Evolutionary conservation across 2,113 vertebrate genomes (phyloP).

Genomic region (Eulacestoma nigropectus): DNA sequence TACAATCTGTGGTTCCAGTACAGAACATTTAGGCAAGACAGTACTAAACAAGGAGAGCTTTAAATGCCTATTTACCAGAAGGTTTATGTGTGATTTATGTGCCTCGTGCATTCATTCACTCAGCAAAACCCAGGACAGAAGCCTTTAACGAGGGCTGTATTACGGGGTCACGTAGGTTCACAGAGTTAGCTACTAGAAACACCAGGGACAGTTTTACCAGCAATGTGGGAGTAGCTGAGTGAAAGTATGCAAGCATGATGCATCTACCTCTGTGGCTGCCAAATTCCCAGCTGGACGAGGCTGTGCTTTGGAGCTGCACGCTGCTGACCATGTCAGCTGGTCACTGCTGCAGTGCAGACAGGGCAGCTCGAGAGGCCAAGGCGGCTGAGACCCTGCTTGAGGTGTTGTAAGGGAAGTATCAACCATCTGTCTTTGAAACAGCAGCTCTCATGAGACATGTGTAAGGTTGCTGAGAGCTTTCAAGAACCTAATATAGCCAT

Average conservation of each 20-base stretch:
- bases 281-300: background rate
- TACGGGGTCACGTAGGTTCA: background rate
- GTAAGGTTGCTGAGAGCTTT: background rate
- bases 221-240: background rate
- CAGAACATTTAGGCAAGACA: background rate
- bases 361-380: background rate
- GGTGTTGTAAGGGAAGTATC: background rate
- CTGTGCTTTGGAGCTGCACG: background rate
- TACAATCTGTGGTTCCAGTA: background rate
- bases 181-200: background rate
- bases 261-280: background rate
- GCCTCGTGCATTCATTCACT: background rate
- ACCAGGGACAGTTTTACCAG: background rate
- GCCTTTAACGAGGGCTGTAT: rapidly evolving
- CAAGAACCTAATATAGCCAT: background rate
- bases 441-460: background rate
- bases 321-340: background rate
- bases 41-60: background rate
- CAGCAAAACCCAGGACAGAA: background rate
- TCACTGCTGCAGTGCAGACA: background rate
- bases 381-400: background rate
- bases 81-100: background rate
- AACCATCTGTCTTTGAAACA: background rate
- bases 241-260: background rate
- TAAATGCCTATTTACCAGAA: background rate